These are phyloP conservation scores for Perognathus longimembris DNA, from an alignment of 2,113 vertebrate genomes.

Conservation along the genomic window DNA sequence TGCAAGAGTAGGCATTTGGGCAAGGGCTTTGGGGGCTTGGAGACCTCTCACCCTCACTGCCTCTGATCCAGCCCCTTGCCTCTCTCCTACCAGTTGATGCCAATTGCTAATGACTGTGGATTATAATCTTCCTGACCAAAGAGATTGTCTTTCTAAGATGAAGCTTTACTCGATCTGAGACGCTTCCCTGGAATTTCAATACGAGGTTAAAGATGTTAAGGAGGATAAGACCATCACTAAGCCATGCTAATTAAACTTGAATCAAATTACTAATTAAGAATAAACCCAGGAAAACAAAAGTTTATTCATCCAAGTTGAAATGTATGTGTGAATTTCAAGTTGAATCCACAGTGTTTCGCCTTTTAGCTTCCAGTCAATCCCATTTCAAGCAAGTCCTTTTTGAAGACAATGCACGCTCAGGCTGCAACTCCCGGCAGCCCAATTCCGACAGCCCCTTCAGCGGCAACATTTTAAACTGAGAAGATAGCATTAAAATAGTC, in stretches of 20 bases:
- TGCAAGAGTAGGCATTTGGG: background rate
- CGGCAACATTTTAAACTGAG: conserved; percentile 63
- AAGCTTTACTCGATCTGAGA: conserved; percentile 30
- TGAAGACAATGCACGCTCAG: background rate
- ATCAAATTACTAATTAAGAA: conserved; percentile 54
- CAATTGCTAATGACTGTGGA: conserved; percentile 40
- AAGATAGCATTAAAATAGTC: conserved; percentile 65
- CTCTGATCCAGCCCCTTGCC: background rate
- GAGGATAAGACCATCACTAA: conserved; percentile 46
- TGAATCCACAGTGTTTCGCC: conserved; percentile 31
- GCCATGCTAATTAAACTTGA: conserved; percentile 56
- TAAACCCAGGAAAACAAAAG: conserved; percentile 58
- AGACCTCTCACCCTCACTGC: background rate
- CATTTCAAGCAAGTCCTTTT: background rate
- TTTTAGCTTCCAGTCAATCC: background rate
- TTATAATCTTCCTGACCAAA: conserved; percentile 29
- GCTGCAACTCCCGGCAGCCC: background rate
- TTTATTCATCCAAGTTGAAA: conserved; percentile 63
- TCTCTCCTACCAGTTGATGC: background rate
- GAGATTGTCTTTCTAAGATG: conserved; percentile 36
- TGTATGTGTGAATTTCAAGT: conserved; percentile 47
- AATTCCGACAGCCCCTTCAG: conserved; percentile 22
- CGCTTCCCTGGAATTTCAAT: conserved; percentile 47
- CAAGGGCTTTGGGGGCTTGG: background rate
- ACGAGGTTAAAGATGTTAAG: conserved; percentile 60